Base-by-base conservation (phyloP, 2,797 vertebrate genomes). In the Nyctalus aviator region DNA sequence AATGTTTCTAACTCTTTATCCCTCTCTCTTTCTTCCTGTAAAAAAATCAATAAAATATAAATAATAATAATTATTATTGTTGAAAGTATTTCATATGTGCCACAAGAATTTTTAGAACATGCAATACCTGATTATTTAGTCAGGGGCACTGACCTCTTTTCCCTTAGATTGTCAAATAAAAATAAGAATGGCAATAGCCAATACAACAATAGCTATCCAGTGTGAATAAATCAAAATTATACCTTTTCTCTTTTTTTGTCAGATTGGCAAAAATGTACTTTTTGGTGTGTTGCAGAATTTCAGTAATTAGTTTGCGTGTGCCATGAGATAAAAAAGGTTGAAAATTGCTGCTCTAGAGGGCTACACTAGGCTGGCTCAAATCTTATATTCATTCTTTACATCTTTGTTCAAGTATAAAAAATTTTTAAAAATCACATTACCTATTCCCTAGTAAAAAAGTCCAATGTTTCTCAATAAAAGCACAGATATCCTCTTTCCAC, bases 401-500 rank as follows among this genome's bases (percentile, higher is more conserved):
- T 81, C 37, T 92, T 87, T 15, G 14, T 35, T 50, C 41, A 94
- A 78, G 11, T 18, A 14, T 66, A 72, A 79, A n/a, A 69, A 92
- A 72, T 83, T 79, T 68, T 92, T 18, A 25, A 78, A 91, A 83
- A 77, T 73, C 0, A 66, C 27, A 25, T 98, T 96, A 99, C 99
- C 99, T 99, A 53, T 98, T 99, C 64, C 99, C 99, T 94, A 99
- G 94, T 93, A 99, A 98, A 97, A 99, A 99, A 96, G 98, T 99
- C 99, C 99, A 99, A 97, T 99, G 99, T 94, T 99, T 99, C 91
- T 99, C 99, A 94, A 99, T 99, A 95, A 99, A 99, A 92, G 99
- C 99, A 41, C 99, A 99, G 97, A 99, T 99, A 97, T 99, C 99
- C 97, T 99, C 99, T 87, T 99, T 99, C 99, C 99, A 99, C 76